phyloP scores from a whole-genome alignment of 2,797 vertebrate genomes.

The Aselliscus stoliczkanus region DNA sequence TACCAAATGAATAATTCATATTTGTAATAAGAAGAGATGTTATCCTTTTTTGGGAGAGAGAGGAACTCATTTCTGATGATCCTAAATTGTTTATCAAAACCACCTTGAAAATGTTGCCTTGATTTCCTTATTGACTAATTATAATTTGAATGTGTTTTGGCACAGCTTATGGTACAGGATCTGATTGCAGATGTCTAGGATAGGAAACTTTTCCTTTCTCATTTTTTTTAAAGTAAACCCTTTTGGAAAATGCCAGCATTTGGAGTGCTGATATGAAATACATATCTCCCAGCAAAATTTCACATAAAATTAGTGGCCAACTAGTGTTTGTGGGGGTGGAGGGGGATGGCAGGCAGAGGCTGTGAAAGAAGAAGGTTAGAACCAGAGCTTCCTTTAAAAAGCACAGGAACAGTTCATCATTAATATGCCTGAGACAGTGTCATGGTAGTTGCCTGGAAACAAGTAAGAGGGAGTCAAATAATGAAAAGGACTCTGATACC shows the following conservation, averaged over 20 bases:
- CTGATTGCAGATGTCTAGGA: not conserved
- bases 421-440: conserved; percentile 39
- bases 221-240: not conserved
- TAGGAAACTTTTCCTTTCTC: conserved; percentile 22
- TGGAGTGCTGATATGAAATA: not conserved
- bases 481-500: conserved; percentile 20
- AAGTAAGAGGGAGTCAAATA: conserved; percentile 34
- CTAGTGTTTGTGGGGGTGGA: not conserved
- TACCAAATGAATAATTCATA: conserved; percentile 68
- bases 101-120: conserved; percentile 47
- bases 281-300: conserved; percentile 2
- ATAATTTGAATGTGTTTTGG: conserved; percentile 62
- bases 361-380: not conserved
- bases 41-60: conserved; percentile 22
- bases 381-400: not conserved
- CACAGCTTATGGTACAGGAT: not conserved
- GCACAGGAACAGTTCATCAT: not conserved
- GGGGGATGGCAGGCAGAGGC: no score
- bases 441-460: conserved; percentile 56
- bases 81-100: conserved; percentile 30
- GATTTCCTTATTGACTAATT: conserved; percentile 66
- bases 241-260: not conserved
- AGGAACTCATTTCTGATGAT: conserved; percentile 46
- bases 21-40: conserved; percentile 57
- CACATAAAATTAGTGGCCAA: conserved; percentile 3